phyloP scores from a whole-genome alignment of 2,888 invertebrate genomes.

The Acanthopleura granulata region DNA sequence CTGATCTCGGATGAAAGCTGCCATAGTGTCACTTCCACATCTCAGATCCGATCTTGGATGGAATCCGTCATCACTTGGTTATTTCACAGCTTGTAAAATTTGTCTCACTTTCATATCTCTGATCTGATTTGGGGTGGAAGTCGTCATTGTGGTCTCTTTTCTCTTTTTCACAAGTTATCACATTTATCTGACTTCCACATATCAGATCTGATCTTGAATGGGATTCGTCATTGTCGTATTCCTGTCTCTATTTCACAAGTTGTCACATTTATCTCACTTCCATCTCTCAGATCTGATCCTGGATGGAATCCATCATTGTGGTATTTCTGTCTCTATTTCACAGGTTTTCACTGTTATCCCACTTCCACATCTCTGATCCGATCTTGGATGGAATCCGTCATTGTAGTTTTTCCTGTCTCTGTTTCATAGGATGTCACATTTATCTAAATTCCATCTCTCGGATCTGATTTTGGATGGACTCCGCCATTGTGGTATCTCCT shows the following conservation, averaged over 20 bases:
- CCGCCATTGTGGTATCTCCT: slow-evolving; percentile 36
- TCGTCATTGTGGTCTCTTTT: background rate
- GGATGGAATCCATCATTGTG: slow-evolving; percentile 21
- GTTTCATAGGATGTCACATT: too few relatives aligned
- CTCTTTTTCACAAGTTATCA: background rate
- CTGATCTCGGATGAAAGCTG: too few relatives aligned
- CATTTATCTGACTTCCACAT: background rate
- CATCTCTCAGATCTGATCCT: background rate
- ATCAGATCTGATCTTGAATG: slow-evolving; percentile 30
- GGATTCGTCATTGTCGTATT: slow-evolving; percentile 37
- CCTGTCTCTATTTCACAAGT: background rate
- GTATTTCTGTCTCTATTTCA: background rate
- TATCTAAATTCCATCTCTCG: slow-evolving; percentile 32
- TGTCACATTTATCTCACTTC: background rate
- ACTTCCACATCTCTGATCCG: background rate
- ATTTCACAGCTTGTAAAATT: too few relatives aligned
- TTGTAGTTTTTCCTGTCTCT: too few relatives aligned
- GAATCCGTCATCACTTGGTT: too few relatives aligned
- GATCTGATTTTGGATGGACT: too few relatives aligned
- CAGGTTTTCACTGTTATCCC: slow-evolving; percentile 12
- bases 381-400: too few relatives aligned
- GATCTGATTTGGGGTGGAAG: too few relatives aligned
- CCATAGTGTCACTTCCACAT: slow-evolving; percentile 22
- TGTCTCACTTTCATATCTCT: too few relatives aligned
- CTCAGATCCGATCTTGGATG: too few relatives aligned